phyloP scores from a whole-genome alignment of 2,888 invertebrate genomes.

The Miltochrista miniata region DNA sequence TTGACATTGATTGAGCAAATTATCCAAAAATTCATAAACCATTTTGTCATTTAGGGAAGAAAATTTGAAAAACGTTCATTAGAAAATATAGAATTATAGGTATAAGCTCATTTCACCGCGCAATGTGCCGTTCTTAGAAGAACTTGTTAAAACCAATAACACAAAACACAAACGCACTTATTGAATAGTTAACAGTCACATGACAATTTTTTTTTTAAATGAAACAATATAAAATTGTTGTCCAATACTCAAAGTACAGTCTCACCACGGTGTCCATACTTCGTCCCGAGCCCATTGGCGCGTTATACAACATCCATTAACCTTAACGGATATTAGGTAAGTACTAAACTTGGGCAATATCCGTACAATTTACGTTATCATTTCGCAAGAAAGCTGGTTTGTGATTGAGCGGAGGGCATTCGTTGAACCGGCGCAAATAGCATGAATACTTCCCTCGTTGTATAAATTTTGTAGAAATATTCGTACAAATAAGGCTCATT shows the following conservation, averaged over 20 bases:
- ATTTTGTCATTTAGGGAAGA: too few relatives aligned
- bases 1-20: too few relatives aligned
- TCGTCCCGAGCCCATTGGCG: background rate
- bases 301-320: conserved; percentile 8
- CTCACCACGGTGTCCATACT: background rate
- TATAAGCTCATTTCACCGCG: too few relatives aligned
- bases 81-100: too few relatives aligned
- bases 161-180: background rate
- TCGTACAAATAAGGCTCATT: conserved; percentile 32
- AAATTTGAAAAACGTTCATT: too few relatives aligned
- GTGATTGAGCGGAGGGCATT: conserved; percentile 26
- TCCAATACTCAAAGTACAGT: background rate
- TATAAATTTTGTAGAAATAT: conserved; percentile 32
- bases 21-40: too few relatives aligned
- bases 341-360: conserved; percentile 10
- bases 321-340: conserved; percentile 8
- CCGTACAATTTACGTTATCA: conserved; percentile 17
- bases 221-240: too few relatives aligned
- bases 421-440: conserved; percentile 28
- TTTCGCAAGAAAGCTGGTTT: conserved; percentile 7
- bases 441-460: conserved; percentile 31
- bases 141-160: too few relatives aligned
- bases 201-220: too few relatives aligned
- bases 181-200: background rate
- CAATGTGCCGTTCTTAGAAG: too few relatives aligned